Conservation (phyloP, 2,888 invertebrate species). For the Carpatolechia fugitivella region DNA sequence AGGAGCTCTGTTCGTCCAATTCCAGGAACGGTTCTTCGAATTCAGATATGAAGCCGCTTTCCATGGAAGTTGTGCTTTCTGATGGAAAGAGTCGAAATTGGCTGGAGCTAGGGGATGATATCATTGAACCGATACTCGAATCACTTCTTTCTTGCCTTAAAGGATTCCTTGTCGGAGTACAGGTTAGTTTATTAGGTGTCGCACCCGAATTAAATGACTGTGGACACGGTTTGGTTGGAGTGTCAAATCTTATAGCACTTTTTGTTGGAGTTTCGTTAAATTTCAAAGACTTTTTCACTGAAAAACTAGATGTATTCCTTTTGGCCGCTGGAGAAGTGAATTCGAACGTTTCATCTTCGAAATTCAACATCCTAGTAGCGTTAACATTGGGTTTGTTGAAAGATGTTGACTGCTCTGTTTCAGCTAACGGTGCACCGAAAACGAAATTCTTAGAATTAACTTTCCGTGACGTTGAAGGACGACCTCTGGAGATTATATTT, state of each 20-base stretch:
- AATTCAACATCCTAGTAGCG: slow-evolving; percentile 62
- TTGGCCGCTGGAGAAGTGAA: slow-evolving; percentile 61
- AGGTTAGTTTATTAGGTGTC: background rate
- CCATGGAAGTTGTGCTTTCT: slow-evolving; percentile 64
- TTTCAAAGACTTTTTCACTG: slow-evolving; percentile 63
- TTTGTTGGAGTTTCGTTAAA: slow-evolving; percentile 56
- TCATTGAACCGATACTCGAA: slow-evolving; percentile 58
- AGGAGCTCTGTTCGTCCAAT: slow-evolving; percentile 54
- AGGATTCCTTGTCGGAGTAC: slow-evolving; percentile 31
- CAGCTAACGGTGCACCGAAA: slow-evolving; percentile 69
- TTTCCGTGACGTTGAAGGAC: slow-evolving; percentile 48
- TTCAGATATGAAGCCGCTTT: slow-evolving; percentile 71
- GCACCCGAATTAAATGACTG: background rate
- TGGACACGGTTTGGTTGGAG: slow-evolving; percentile 6
- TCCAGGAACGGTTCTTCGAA: slow-evolving; percentile 66
- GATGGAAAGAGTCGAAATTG: slow-evolving; percentile 50
- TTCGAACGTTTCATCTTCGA: slow-evolving; percentile 66
- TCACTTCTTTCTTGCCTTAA: slow-evolving; percentile 54
- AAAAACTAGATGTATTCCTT: slow-evolving; percentile 32
- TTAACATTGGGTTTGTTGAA: slow-evolving; percentile 52
- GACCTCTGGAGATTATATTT: slow-evolving; percentile 63
- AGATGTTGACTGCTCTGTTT: slow-evolving; percentile 61
- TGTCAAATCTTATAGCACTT: slow-evolving; percentile 28
- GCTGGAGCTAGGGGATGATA: slow-evolving; percentile 40
- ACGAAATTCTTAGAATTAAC: slow-evolving; percentile 55